Evolutionary conservation across 2,797 vertebrate genomes (phyloP).

Genomic region (Carcharodon carcharias): DNA sequence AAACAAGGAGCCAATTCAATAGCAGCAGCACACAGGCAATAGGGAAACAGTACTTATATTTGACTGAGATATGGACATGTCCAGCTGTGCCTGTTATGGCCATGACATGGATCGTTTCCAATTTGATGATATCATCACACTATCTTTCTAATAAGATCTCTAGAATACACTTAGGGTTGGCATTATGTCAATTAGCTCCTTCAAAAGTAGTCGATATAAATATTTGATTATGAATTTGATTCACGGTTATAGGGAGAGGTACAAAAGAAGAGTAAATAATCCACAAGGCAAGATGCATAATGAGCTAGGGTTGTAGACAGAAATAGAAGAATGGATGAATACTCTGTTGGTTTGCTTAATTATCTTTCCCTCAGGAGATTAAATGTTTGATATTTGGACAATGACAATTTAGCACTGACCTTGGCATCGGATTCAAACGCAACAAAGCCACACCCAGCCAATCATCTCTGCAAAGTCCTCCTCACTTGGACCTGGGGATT

Average conservation of each 20-base stretch:
- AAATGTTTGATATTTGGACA: background rate
- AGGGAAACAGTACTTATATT: background rate
- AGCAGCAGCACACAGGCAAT: background rate
- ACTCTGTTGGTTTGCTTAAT: background rate
- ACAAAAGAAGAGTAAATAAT: background rate
- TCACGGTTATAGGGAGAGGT: background rate
- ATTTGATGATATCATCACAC: background rate
- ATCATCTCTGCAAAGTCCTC: background rate
- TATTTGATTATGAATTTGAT: background rate
- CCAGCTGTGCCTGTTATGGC: background rate
- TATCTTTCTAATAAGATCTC: background rate
- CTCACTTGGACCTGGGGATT: background rate
- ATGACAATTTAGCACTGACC: background rate
- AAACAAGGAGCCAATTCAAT: background rate
- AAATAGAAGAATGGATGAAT: background rate
- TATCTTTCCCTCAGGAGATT: background rate
- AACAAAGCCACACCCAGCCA: background rate
- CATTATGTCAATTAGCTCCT: background rate
- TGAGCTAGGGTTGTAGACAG: background rate
- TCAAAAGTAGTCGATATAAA: background rate
- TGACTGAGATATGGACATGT: background rate
- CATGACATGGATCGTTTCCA: background rate
- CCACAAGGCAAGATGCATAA: background rate
- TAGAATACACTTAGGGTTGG: background rate
- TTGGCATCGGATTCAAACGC: background rate